phyloP scores from a whole-genome alignment of 1,140 invertebrate species.

The Ptiloglossa arizonensis region DNA sequence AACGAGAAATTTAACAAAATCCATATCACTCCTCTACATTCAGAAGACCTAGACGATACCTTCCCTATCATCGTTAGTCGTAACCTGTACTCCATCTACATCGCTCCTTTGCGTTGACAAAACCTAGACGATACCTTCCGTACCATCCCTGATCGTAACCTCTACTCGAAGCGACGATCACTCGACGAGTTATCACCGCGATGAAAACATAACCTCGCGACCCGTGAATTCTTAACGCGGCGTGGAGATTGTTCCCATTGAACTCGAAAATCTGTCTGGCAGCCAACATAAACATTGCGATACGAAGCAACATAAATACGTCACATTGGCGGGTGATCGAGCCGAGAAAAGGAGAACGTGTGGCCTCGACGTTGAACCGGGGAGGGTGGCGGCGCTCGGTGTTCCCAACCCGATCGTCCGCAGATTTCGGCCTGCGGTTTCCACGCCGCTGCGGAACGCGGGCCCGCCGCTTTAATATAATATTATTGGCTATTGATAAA shows the following conservation, averaged over 20 bases:
- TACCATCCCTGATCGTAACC: no score
- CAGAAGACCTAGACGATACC: no score
- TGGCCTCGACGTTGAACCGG: background rate
- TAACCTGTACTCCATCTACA: no score
- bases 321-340: slow-evolving; percentile 60
- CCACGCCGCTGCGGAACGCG: slow-evolving; percentile 67
- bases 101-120: no score
- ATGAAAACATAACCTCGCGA: slow-evolving; percentile 55
- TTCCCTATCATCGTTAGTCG: no score
- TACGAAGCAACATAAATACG: slow-evolving; percentile 76
- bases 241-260: background rate
- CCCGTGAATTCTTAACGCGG: no score
- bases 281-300: slow-evolving; percentile 77
- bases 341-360: background rate
- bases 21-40: no score
- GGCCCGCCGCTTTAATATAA: slow-evolving; percentile 81
- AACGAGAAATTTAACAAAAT: no score
- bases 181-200: background rate
- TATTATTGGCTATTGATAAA: slow-evolving; percentile 83
- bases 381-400: background rate
- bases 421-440: slow-evolving; percentile 63
- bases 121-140: no score
- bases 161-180: no score
- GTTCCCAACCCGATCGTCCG: slow-evolving; percentile 10
- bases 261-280: slow-evolving; percentile 40